These are phyloP conservation scores for Cylas formicarius DNA, from an alignment of 1,140 invertebrate species.

Conservation along the genomic window DNA sequence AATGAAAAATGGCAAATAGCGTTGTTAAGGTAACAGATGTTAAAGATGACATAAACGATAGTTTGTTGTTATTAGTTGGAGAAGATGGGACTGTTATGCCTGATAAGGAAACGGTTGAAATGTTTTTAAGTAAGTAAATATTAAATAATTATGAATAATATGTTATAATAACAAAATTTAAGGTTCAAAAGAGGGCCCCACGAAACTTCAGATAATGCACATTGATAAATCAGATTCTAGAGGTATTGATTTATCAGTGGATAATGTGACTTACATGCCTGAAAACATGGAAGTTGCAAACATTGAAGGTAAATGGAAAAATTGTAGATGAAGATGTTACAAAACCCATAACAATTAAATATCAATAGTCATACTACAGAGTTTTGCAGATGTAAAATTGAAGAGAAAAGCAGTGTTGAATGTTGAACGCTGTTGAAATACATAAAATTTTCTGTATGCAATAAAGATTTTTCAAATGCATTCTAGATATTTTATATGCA, in stretches of 20 bases:
- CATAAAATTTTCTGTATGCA: too few relatives aligned
- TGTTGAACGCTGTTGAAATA: too few relatives aligned
- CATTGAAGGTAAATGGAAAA: constrained; percentile 25
- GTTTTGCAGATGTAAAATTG: too few relatives aligned
- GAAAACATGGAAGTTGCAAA: constrained; percentile 24
- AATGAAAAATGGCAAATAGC: constrained; percentile 35
- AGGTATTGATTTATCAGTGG: constrained; percentile 36
- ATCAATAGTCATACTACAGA: too few relatives aligned
- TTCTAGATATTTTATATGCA: too few relatives aligned
- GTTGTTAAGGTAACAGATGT: constrained; percentile 38
- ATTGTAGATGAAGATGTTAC: too few relatives aligned
- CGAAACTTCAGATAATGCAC: constrained; percentile 37
- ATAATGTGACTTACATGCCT: constrained; percentile 37
- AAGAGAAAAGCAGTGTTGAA: too few relatives aligned
- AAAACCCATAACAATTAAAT: too few relatives aligned
- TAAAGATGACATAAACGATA: constrained; percentile 30
- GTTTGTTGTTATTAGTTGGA: constrained; percentile 35
- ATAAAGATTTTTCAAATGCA: too few relatives aligned
- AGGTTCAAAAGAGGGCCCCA: constrained; percentile 31
- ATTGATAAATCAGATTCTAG: constrained; percentile 35
- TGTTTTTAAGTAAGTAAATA: constrained; percentile 36
- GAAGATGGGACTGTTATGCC: constrained; percentile 39
- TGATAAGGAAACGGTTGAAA: constrained; percentile 36
- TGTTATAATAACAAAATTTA: constrained; percentile 3
- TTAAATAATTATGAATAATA: not conserved